phyloP scores from a whole-genome alignment of 2,888 invertebrate species.

The Taenaris catops region DNA sequence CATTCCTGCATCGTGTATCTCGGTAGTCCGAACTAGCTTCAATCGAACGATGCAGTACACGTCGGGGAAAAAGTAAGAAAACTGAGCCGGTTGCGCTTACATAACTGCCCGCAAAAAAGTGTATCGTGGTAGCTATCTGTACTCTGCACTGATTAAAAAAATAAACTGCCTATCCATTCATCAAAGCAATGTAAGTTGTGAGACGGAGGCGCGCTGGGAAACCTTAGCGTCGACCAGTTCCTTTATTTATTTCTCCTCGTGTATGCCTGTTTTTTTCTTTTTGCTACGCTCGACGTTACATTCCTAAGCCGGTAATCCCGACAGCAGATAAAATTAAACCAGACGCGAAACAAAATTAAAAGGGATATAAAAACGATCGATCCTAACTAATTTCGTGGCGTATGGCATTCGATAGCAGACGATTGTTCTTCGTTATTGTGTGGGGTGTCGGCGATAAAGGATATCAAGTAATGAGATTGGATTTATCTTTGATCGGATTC shows the following conservation, averaged over 20 bases:
- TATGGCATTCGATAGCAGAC: constrained; percentile 51
- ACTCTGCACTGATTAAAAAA: constrained; percentile 42
- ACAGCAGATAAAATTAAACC: constrained; percentile 78
- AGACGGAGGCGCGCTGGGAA: constrained; percentile 51
- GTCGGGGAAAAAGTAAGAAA: constrained; percentile 15
- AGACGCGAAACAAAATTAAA: constrained; percentile 79
- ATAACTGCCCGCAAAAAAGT: constrained; percentile 32
- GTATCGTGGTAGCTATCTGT: constrained; percentile 42
- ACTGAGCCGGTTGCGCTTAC: constrained; percentile 37
- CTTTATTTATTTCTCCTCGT: constrained; percentile 74
- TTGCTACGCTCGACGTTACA: constrained; percentile 66
- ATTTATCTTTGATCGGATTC: constrained; percentile 35
- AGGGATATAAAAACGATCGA: constrained; percentile 71
- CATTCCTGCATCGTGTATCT: constrained; percentile 27
- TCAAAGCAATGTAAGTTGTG: constrained; percentile 48
- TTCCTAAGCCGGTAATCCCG: constrained; percentile 78
- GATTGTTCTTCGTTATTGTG: constrained; percentile 40
- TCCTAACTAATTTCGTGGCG: constrained; percentile 73
- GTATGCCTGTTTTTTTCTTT: constrained; percentile 68
- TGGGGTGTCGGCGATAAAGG: constrained; percentile 36
- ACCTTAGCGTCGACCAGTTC: constrained; percentile 66
- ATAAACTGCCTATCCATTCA: constrained; percentile 62
- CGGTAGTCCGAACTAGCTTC: constrained; percentile 10
- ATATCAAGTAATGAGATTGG: constrained; percentile 37
- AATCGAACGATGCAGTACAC: constrained; percentile 1